These are phyloP conservation scores for Meriones unguiculatus DNA, from an alignment of 2,113 vertebrate species.

Conservation along the genomic window DNA sequence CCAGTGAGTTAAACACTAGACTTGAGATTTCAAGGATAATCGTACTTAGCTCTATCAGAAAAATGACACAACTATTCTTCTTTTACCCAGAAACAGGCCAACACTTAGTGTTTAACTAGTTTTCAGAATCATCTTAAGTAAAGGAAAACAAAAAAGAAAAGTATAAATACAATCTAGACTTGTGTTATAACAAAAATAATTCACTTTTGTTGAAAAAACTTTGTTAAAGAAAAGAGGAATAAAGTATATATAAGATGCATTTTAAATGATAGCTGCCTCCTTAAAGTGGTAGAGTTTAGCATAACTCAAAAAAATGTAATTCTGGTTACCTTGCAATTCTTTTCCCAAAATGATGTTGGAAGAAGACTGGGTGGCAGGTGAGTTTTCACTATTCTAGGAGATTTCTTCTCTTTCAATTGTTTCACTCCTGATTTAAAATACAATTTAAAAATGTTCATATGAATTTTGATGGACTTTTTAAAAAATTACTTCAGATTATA, in stretches of 20 bases:
- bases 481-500: neutral
- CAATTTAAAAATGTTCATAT: neutral
- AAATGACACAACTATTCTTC: neutral
- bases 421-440: slow-evolving; percentile 81
- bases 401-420: slow-evolving; percentile 84
- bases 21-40: neutral
- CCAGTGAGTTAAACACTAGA: neutral
- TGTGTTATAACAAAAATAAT: neutral
- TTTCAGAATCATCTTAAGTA: neutral
- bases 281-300: neutral
- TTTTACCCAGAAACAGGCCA: neutral
- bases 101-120: neutral
- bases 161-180: neutral
- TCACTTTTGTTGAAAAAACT: neutral
- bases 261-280: neutral
- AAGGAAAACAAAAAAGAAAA: neutral
- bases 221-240: neutral
- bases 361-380: slow-evolving; percentile 89
- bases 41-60: neutral
- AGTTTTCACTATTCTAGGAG: slow-evolving; percentile 90
- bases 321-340: slow-evolving; percentile 88
- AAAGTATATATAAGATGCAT: neutral
- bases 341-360: slow-evolving; percentile 90
- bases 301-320: neutral
- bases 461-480: neutral